Evolutionary conservation across 2,797 vertebrate genomes (phyloP), one percentile per base, ranked within the genome.

Genomic region (Luscinia luscinia): DNA sequence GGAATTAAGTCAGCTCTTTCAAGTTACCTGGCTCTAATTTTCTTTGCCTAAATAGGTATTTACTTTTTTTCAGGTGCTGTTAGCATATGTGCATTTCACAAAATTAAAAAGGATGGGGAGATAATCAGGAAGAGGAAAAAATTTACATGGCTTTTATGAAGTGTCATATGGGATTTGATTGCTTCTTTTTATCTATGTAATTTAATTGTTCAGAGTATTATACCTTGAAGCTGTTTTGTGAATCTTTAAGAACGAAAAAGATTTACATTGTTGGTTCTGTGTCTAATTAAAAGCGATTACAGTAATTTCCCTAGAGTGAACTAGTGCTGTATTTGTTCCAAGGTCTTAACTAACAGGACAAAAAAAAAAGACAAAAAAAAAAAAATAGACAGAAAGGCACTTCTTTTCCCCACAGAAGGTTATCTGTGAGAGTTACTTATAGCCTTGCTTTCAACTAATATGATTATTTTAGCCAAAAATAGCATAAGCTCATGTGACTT

Each of bases 401-500:
- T 59, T 43, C 30, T 74, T 72, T 83, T 74, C 34, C 18, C 16
- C 8, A 34, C 49, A 27, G 15, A 46, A 55, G 7, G 4, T 23
- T 52, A 49, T 57, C 28, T 16, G 2, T 18, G 10, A 49, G 13
- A 72, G 43, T 40, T 88, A 54, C 40, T 43, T 78, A 46, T 15
- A 15, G 38, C 18, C 26, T 72, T 69, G 7, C 34, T 88, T 72
- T 61, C 68, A 82, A 70, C 28, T 48, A n/a, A 55, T 82, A 72
- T 6, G 5, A 16, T 45, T 38, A 52, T 84, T 95, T 91, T 83
- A 91, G 61, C 51, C 16, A 73, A n/a, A 79, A 90, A 81, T 61
- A 77, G 21, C 26, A 61, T 11, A 85, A 40, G 16, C 6, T 91
- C 45, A 17, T 28, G 36, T 45, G 91, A 97, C 98, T 98, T 98